These are phyloP conservation scores for Holothuria scabra DNA, from an alignment of 53 echinoderm and acorn worm species.

Conservation along the genomic window DNA sequence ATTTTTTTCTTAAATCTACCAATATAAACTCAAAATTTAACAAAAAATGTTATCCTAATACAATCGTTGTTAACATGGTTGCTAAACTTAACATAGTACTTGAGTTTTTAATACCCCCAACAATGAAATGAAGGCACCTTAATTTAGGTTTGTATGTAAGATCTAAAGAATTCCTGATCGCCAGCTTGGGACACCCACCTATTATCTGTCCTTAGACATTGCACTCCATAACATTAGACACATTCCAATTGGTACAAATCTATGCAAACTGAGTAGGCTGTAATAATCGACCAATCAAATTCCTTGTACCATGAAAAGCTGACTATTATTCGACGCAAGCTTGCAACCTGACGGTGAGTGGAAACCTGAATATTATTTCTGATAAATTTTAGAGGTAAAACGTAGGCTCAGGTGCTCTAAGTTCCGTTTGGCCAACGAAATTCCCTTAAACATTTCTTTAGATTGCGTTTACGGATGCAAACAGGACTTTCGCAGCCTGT, in stretches of 20 bases:
- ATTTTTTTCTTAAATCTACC: no score
- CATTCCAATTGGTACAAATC: slow-evolving; percentile 7
- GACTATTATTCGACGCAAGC: slow-evolving; percentile 55
- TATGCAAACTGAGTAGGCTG: slow-evolving; percentile 9
- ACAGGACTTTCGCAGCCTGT: slow-evolving; percentile 31
- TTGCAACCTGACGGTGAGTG: slow-evolving; percentile 56
- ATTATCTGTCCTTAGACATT: slow-evolving; percentile 2
- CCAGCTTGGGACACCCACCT: slow-evolving; percentile 52
- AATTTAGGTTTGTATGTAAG: no score
- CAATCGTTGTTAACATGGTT: no score
- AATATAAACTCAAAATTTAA: no score
- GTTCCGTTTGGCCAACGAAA: slow-evolving; percentile 20
- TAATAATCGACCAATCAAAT: slow-evolving; percentile 16
- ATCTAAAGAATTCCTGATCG: slow-evolving; percentile 45
- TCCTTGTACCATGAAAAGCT: neutral
- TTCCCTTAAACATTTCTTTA: slow-evolving; percentile 10
- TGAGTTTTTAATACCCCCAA: no score
- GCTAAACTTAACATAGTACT: no score
- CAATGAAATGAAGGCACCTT: no score
- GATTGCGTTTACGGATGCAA: slow-evolving; percentile 43
- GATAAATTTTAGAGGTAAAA: slow-evolving; percentile 60
- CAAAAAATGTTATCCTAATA: no score
- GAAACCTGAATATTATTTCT: slow-evolving; percentile 59
- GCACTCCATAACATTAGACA: neutral
- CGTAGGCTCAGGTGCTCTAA: slow-evolving; percentile 50